Conservation (phyloP, 2,888 invertebrate genomes). For the Brachyptera risi region DNA sequence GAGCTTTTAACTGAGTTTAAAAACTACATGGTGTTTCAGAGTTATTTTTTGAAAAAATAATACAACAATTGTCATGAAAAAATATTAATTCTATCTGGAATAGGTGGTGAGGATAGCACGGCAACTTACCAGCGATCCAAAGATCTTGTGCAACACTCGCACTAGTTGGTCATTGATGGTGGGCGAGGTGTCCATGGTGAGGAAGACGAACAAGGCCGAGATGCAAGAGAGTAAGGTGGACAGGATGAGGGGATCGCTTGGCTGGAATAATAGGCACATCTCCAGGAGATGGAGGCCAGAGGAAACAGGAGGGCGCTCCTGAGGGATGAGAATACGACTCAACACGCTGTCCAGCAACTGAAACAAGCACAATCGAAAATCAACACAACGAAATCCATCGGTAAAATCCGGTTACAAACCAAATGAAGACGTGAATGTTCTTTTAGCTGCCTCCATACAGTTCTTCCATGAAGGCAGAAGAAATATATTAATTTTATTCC, state of each 20-base stretch:
- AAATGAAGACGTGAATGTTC: too few relatives aligned
- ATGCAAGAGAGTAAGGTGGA: slow-evolving; percentile 87
- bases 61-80: too few relatives aligned
- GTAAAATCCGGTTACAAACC: too few relatives aligned
- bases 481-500: too few relatives aligned
- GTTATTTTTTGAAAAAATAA: too few relatives aligned
- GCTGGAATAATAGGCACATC: slow-evolving; percentile 69
- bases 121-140: slow-evolving; percentile 77
- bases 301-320: slow-evolving; percentile 69
- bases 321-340: slow-evolving; percentile 63
- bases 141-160: slow-evolving; percentile 83
- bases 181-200: slow-evolving; percentile 73
- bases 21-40: too few relatives aligned
- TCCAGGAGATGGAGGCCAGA: slow-evolving; percentile 74
- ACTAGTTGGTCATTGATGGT: slow-evolving; percentile 55
- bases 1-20: too few relatives aligned
- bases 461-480: too few relatives aligned
- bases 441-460: too few relatives aligned
- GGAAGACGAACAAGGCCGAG: slow-evolving; percentile 85
- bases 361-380: slow-evolving; percentile 30
- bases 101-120: too few relatives aligned
- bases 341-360: slow-evolving; percentile 77
- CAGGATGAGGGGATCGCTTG: slow-evolving; percentile 73
- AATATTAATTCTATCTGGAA: too few relatives aligned
- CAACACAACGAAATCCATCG: too few relatives aligned